Base-by-base conservation (phyloP, 2,888 invertebrate species). In the Lapara coniferarum region DNA sequence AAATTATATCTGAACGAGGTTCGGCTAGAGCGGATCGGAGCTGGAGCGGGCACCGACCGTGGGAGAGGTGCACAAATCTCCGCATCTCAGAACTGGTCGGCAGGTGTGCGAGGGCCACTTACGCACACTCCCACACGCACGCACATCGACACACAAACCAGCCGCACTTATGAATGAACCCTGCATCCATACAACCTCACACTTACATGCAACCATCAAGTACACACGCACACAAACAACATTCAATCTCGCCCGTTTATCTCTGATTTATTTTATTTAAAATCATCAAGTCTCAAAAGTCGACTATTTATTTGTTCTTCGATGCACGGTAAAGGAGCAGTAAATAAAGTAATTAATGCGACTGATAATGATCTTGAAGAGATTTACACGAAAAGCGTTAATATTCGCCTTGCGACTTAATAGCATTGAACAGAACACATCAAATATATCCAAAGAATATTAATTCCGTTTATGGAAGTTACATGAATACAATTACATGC, bases 21-120 rank as follows among this genome's bases (percentile, higher is more conserved):
- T 88, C 84, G 87, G 87, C 90, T 92, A 91, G 91, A 88, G 82
- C 83, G 87, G 89, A 90, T 86, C 89, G 85, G 86, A 86, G 87
- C 81, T 80, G 82, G 76, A 78, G 80, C 88, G 92, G 91, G 86
- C 93, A 93, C 87, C 92, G 93, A 93, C 93, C 93, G 93, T 93
- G 93, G 93, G 93, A 93, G 91, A 92, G 91, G 85, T 85, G 91
- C 88, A 92, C 93, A 93, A 93, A 93, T 93, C 93, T 93, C 92
- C 91, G 92, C 93, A 92, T 93, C 93, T 92, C 89, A 89, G 88
- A 93, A 93, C 93, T 90, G 93, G 93, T 93, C 91, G 93, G 93
- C 93, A 93, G 93, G 93, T 93, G 93, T 90, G 87, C 88, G 78
- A 78, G 85, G 77, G 76, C 77, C 78, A 71, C 84, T 71, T 83